phyloP scores from a whole-genome alignment of 35 echinoderm and acorn worm species.

The Ophioderma brevispina region DNA sequence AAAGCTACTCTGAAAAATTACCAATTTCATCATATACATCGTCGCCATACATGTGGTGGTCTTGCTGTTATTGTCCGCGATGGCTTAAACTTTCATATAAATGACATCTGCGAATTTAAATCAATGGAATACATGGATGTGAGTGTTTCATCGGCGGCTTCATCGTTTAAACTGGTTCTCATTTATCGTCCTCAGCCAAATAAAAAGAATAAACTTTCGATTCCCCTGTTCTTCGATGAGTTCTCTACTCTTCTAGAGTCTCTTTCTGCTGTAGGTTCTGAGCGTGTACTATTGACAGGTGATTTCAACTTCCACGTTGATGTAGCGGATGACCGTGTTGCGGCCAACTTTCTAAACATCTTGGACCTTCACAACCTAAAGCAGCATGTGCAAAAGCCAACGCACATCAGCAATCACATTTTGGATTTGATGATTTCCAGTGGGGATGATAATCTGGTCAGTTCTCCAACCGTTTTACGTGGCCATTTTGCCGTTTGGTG shows the following conservation, averaged over 20 bases:
- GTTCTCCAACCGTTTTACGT: background rate
- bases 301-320: too few relatives aligned
- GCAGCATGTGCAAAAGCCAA: background rate
- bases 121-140: constrained; percentile 48
- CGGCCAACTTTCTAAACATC: background rate
- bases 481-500: background rate
- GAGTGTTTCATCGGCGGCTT: background rate
- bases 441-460: background rate
- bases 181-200: background rate
- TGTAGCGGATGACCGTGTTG: background rate
- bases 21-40: constrained; percentile 20
- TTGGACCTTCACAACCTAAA: background rate
- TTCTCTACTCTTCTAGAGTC: background rate
- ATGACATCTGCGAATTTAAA: background rate
- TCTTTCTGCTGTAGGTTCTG: background rate
- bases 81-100: constrained; percentile 20
- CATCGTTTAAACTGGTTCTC: background rate
- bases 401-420: background rate
- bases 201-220: background rate
- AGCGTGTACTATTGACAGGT: background rate
- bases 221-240: background rate
- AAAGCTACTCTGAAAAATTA: constrained; percentile 15
- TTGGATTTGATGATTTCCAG: background rate
- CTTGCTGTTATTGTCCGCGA: constrained; percentile 35
- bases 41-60: background rate